Conservation (phyloP, 2,888 invertebrate species). For the Aphrophora alni region DNA sequence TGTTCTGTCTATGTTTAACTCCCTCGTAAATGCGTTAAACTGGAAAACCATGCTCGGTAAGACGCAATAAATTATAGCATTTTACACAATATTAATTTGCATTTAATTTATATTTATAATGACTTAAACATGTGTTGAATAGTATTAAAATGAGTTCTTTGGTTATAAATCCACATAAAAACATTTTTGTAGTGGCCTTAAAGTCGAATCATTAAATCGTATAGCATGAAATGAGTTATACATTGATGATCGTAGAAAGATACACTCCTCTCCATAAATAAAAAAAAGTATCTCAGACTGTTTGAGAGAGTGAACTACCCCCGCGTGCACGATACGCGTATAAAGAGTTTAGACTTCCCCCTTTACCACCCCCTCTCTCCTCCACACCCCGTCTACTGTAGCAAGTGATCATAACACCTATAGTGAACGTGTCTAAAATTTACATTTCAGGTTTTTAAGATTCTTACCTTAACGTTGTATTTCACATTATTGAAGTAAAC, state of each 20-base stretch:
- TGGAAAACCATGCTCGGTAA: too few species aligned
- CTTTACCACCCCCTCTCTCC: slow-evolving; percentile 47
- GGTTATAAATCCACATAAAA: too few species aligned
- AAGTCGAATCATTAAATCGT: background rate
- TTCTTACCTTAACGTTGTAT: background rate
- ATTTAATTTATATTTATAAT: too few species aligned
- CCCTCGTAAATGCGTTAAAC: too few species aligned
- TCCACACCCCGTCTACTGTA: slow-evolving; percentile 6
- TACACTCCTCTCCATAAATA: background rate
- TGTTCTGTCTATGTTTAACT: too few species aligned
- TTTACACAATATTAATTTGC: too few species aligned
- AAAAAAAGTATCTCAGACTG: background rate
- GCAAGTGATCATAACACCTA: background rate
- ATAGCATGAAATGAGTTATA: background rate
- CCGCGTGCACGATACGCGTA: background rate
- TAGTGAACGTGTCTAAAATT: background rate
- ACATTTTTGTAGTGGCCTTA: too few species aligned
- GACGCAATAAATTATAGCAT: too few species aligned
- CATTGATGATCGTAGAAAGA: background rate
- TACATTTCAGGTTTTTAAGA: background rate
- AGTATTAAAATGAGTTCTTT: too few species aligned
- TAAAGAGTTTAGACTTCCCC: slow-evolving; percentile 16
- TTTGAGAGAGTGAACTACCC: background rate
- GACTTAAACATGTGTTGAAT: too few species aligned
- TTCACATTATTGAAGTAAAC: too few species aligned